phyloP scores from a whole-genome alignment of 2,888 invertebrate genomes.

The Andrena marginata region DNA sequence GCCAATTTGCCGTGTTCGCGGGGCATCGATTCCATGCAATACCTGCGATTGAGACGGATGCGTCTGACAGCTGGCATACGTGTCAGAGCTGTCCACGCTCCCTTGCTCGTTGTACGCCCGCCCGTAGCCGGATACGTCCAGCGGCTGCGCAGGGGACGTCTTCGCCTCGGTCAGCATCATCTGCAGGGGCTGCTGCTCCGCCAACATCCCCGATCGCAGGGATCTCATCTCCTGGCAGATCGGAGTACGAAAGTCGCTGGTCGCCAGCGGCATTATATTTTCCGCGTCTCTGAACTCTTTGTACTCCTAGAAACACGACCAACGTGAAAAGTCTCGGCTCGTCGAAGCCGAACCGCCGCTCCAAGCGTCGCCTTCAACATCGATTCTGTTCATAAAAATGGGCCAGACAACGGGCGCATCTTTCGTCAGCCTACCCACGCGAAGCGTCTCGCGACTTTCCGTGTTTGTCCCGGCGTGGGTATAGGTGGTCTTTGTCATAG shows the following conservation, averaged over 20 bases:
- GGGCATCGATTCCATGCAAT: constrained; percentile 32
- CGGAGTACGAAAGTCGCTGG: constrained; percentile 93
- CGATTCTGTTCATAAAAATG: constrained; percentile 16
- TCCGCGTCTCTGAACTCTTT: constrained; percentile 97
- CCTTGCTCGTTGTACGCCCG: constrained; percentile 84
- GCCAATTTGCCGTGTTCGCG: constrained; percentile 5
- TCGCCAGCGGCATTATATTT: constrained; percentile 94
- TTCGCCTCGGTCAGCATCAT: constrained; percentile 53
- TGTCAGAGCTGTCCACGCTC: constrained; percentile 92
- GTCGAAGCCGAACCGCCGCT: constrained; percentile 11
- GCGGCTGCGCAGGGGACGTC: constrained; percentile 61
- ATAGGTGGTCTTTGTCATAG: no score
- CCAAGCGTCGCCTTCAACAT: constrained; percentile 31
- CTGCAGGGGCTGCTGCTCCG: constrained; percentile 28
- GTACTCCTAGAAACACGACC: constrained; percentile 89
- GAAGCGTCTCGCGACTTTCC: no score
- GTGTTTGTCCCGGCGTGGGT: no score
- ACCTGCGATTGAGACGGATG: constrained; percentile 95
- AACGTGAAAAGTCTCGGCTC: constrained; percentile 58
- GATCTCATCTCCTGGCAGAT: constrained; percentile 93
- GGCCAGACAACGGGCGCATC: neutral
- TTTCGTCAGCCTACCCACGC: neutral
- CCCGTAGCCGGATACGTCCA: constrained; percentile 74
- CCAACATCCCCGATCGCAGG: constrained; percentile 78
- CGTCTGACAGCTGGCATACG: constrained; percentile 98